Percentiles rank a stretch among this genome's conserved stretches.
Conservation (phyloP, 1,140 invertebrate species). For the Pseudomyrmex gracilis region DNA sequence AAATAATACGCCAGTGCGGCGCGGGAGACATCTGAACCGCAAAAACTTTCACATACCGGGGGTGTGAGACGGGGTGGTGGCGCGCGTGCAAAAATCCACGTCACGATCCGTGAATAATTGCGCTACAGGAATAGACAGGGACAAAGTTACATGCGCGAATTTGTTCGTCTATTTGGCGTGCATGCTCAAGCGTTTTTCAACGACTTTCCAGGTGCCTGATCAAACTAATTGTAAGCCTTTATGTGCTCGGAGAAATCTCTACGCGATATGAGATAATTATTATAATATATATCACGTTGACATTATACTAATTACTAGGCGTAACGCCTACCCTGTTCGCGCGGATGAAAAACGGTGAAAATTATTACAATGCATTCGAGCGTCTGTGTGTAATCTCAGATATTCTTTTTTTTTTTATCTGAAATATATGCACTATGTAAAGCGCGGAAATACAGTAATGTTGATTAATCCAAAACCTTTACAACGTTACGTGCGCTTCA, state of each 20-base stretch:
- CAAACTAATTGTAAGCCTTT: background rate
- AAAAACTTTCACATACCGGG: constrained; percentile 41
- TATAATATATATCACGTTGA: background rate
- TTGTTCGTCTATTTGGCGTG: background rate
- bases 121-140: background rate
- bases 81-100: background rate
- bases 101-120: constrained; percentile 13
- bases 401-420: too few species aligned
- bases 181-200: background rate
- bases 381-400: too few species aligned
- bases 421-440: background rate
- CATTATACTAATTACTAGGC: too few species aligned
- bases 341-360: too few species aligned
- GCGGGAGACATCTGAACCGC: background rate
- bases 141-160: background rate
- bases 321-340: too few species aligned
- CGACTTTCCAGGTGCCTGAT: background rate
- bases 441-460: background rate
- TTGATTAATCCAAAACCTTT: background rate
- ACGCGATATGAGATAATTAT: background rate
- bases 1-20: constrained; percentile 43
- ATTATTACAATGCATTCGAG: too few species aligned
- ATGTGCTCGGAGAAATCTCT: too few species aligned
- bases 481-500: background rate
- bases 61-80: too few species aligned